Evolutionary conservation across 2,113 vertebrate genomes (phyloP).

Genomic region (Thunnus maccoyii): DNA sequence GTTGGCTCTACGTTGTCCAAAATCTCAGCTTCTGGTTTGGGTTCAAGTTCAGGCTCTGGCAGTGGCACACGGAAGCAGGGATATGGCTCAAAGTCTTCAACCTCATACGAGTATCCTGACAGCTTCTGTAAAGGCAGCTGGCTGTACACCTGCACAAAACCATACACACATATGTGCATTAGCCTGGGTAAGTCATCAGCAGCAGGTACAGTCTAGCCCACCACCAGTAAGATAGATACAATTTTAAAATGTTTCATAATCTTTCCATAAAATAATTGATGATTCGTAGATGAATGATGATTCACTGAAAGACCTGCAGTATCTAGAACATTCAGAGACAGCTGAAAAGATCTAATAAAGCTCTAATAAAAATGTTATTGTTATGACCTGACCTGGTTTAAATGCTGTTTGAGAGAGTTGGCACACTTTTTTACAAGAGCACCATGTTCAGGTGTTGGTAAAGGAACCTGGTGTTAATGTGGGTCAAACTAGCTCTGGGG

Average conservation of each 20-base stretch:
- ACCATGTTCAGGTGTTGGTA: neutral
- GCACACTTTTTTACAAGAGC: too few species aligned
- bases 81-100: constrained; percentile 52
- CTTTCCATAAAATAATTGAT: too few species aligned
- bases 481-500: neutral
- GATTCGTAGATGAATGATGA: too few species aligned
- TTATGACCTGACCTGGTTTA: too few species aligned
- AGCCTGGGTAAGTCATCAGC: neutral
- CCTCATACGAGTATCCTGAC: constrained; percentile 74
- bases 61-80: constrained; percentile 26
- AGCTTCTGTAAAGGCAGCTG: constrained; percentile 81
- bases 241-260: too few species aligned
- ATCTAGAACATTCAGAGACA: too few species aligned
- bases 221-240: too few species aligned
- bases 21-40: neutral
- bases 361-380: too few species aligned
- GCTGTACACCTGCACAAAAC: constrained; percentile 80
- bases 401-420: too few species aligned
- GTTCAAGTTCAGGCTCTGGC: neutral
- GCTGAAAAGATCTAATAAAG: too few species aligned
- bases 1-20: fast-evolving
- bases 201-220: too few species aligned
- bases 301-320: too few species aligned
- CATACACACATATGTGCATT: neutral
- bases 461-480: neutral